Evolutionary conservation across 2,797 vertebrate species (phyloP).

Genomic region (Simalia tracyae): DNA sequence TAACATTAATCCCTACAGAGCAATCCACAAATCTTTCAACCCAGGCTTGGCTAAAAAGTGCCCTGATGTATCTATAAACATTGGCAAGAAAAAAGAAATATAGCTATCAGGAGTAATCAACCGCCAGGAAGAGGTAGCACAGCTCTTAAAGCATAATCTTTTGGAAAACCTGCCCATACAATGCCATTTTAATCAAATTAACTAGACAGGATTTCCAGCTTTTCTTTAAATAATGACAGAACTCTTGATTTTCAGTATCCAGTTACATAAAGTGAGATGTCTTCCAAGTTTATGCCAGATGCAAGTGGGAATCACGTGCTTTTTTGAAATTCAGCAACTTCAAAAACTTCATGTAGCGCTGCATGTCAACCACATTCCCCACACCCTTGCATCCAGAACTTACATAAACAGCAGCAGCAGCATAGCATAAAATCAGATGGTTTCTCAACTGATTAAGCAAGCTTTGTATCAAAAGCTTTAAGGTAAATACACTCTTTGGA

Average conservation of each 20-base stretch:
- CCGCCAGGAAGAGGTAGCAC: background rate
- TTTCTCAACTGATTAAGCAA: slow-evolving; percentile 49
- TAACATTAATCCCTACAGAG: background rate
- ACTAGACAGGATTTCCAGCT: slow-evolving; percentile 17
- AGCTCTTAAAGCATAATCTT: background rate
- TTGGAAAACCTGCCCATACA: background rate
- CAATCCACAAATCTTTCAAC: background rate
- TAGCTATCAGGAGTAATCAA: background rate
- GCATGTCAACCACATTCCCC: background rate
- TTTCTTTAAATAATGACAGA: background rate
- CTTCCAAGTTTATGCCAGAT: slow-evolving; percentile 25
- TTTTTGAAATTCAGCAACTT: background rate
- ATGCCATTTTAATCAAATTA: background rate
- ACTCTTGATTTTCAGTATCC: background rate
- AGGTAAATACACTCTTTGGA: slow-evolving; percentile 61
- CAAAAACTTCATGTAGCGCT: background rate
- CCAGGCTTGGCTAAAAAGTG: background rate
- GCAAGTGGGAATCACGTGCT: slow-evolving; percentile 32
- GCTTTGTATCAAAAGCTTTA: slow-evolving; percentile 50
- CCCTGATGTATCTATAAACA: background rate
- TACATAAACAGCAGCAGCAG: slow-evolving; percentile 60
- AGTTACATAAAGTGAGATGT: slow-evolving; percentile 32
- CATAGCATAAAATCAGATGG: slow-evolving; percentile 59
- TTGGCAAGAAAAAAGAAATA: background rate
- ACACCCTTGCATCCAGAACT: slow-evolving; percentile 27